phyloP scores from a whole-genome alignment of 1,140 invertebrate genomes.

The Spodoptera frugiperda region DNA sequence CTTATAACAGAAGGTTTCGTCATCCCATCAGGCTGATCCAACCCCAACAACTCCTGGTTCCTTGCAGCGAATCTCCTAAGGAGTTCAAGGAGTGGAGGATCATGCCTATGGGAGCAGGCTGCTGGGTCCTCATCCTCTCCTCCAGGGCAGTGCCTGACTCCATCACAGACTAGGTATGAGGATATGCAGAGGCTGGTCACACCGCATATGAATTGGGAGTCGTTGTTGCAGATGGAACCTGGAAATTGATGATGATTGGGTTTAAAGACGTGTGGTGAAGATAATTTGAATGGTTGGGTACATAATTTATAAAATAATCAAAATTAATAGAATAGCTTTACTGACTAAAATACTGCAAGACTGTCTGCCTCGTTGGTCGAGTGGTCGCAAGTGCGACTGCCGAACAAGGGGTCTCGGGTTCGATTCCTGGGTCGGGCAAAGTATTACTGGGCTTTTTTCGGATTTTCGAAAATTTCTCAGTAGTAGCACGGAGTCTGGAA shows the following conservation, averaged over 20 bases:
- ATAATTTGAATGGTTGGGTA: too few species aligned
- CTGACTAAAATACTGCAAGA: too few species aligned
- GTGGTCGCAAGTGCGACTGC: too few species aligned
- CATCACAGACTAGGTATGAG: constrained; percentile 87
- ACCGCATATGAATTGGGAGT: constrained; percentile 77
- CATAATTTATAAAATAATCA: too few species aligned
- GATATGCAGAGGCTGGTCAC: constrained; percentile 86
- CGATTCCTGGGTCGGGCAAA: too few species aligned
- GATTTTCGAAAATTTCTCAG: too few species aligned
- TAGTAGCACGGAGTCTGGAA: too few species aligned
- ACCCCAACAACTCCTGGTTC: constrained; percentile 78
- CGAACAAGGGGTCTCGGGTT: too few species aligned
- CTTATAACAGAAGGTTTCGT: constrained; percentile 82
- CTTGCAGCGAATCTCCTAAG: constrained; percentile 76
- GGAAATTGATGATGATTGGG: constrained; percentile 42
- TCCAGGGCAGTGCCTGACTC: constrained; percentile 87
- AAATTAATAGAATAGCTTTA: too few species aligned
- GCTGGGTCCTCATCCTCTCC: constrained; percentile 82
- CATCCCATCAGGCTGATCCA: constrained; percentile 73
- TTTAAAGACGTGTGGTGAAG: background rate
- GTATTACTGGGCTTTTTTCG: too few species aligned
- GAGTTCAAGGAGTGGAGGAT: constrained; percentile 77
- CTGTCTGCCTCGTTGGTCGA: too few species aligned
- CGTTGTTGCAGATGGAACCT: constrained; percentile 77
- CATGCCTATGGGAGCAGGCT: constrained; percentile 70